Evolutionary conservation across 1,140 invertebrate genomes (phyloP).

Genomic region (Drosophila takahashii): DNA sequence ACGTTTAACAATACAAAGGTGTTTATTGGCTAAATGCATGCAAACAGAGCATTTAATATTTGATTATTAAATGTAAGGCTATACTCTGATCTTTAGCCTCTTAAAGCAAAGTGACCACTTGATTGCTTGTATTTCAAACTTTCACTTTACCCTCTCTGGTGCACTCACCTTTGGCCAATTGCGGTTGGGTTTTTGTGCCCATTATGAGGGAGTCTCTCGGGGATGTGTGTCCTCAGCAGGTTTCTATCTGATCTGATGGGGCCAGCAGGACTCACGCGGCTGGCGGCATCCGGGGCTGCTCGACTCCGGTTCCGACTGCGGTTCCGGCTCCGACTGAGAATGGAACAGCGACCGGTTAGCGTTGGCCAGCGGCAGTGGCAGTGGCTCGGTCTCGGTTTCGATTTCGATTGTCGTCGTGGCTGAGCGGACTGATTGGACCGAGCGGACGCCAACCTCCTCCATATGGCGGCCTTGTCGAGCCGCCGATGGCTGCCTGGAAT

Average conservation of each 20-base stretch:
- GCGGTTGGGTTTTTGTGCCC: slow-evolving; percentile 79
- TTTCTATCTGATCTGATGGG: slow-evolving; percentile 28
- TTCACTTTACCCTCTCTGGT: too few relatives aligned
- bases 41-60: too few relatives aligned
- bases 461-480: slow-evolving; percentile 70
- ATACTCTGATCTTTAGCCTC: background rate
- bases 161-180: slow-evolving; percentile 70
- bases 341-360: slow-evolving; percentile 21
- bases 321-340: slow-evolving; percentile 37
- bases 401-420: slow-evolving; percentile 20
- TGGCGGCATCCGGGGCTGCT: slow-evolving; percentile 37
- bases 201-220: slow-evolving; percentile 58
- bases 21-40: too few relatives aligned
- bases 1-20: too few relatives aligned
- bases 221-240: slow-evolving; percentile 22
- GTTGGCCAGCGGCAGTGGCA: slow-evolving; percentile 15
- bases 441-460: slow-evolving; percentile 60
- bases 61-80: too few relatives aligned
- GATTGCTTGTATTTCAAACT: background rate
- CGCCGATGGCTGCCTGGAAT: slow-evolving; percentile 52
- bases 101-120: background rate
- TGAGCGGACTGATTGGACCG: slow-evolving; percentile 38
- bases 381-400: background rate
- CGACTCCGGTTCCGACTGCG: slow-evolving; percentile 24
- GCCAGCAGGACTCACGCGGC: slow-evolving; percentile 16